Conservation (phyloP, 2,888 invertebrate species). For the Agrotis segetum region DNA sequence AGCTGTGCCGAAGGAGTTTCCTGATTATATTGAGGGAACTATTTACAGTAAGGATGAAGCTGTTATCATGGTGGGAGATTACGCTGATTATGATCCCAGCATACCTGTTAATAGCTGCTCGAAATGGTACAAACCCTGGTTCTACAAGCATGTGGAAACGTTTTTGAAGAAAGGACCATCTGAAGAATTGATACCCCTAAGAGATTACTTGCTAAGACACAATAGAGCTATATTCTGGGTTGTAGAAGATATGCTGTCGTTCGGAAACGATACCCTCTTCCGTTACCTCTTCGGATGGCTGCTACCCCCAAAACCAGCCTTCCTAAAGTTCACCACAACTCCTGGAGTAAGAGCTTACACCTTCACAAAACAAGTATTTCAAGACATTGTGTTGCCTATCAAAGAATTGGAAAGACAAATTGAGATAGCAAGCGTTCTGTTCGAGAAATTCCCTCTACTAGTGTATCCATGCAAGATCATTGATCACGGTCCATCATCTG, state of each 20-base stretch:
- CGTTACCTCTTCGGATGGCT: constrained; percentile 92
- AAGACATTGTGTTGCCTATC: constrained; percentile 93
- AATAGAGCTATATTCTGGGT: constrained; percentile 94
- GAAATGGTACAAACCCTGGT: constrained; percentile 94
- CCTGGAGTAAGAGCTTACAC: constrained; percentile 93
- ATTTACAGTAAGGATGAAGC: constrained; percentile 92
- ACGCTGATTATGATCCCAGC: constrained; percentile 90
- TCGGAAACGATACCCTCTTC: constrained; percentile 93
- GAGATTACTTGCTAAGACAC: constrained; percentile 92
- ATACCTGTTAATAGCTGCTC: constrained; percentile 91
- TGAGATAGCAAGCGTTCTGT: constrained; percentile 90
- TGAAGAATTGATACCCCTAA: constrained; percentile 92
- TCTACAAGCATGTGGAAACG: constrained; percentile 92
- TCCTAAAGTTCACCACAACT: constrained; percentile 94
- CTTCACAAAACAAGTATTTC: constrained; percentile 93
- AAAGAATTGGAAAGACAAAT: constrained; percentile 92
- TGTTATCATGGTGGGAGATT: constrained; percentile 93
- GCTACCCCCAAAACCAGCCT: constrained; percentile 93
- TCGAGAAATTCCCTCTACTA: constrained; percentile 93
- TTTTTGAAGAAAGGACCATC: constrained; percentile 89
- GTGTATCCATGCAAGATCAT: constrained; percentile 93
- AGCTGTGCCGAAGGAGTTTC: constrained; percentile 81
- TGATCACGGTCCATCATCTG: constrained; percentile 91
- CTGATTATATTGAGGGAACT: constrained; percentile 93
- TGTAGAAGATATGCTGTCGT: constrained; percentile 93